A percentile compares a stretch with the other conserved stretches of the same genome.
These are phyloP conservation scores for Proteles cristata DNA, from an alignment of 2,113 vertebrate genomes.

Conservation along the genomic window DNA sequence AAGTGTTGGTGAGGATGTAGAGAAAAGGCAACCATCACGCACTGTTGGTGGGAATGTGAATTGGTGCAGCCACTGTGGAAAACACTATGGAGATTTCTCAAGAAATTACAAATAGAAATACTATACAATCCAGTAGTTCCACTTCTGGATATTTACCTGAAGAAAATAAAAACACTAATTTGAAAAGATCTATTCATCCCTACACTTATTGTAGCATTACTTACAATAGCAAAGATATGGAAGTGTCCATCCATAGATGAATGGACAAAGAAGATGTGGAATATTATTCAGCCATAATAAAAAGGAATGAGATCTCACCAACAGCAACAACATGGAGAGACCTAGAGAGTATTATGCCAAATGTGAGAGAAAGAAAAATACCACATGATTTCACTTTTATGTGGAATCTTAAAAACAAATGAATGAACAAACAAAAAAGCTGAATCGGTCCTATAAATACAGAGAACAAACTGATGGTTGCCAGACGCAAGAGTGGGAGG, in stretches of 20 bases:
- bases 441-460: background rate
- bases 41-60: background rate
- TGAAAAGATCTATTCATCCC: background rate
- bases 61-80: background rate
- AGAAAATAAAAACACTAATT: background rate
- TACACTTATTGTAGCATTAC: background rate
- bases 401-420: background rate
- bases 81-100: background rate
- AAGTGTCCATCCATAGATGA: background rate
- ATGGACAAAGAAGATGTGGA: background rate
- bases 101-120: background rate
- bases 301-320: background rate
- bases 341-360: background rate
- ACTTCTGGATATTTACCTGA: background rate
- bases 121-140: background rate
- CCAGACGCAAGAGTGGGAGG: background rate
- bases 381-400: background rate
- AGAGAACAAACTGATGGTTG: background rate
- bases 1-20: background rate
- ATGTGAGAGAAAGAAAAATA: background rate
- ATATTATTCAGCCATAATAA: background rate
- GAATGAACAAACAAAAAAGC: background rate
- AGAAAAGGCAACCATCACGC: background rate
- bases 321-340: background rate
- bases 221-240: background rate